phyloP scores from a whole-genome alignment of 2,888 invertebrate genomes.

The Oegoconia quadripuncta region DNA sequence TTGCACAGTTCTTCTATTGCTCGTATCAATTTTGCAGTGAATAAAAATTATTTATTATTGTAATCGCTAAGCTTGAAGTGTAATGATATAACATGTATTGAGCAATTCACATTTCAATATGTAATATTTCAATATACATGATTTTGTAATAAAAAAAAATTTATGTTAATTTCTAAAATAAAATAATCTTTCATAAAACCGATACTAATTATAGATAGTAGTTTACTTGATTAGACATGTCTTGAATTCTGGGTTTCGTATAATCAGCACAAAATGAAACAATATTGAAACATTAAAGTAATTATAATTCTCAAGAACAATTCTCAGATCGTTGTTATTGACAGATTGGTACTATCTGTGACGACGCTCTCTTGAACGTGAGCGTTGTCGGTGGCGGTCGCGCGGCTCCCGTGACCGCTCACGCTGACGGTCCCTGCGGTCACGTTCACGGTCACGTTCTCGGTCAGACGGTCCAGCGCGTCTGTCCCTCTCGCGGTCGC shows the following conservation, averaged over 20 bases:
- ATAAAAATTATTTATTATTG: slow-evolving; percentile 42
- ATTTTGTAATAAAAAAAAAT: slow-evolving; percentile 24
- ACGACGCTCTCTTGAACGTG: slow-evolving; percentile 63
- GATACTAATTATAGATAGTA: too few species aligned
- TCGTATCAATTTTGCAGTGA: slow-evolving; percentile 27
- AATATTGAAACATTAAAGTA: slow-evolving; percentile 41
- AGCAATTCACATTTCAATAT: slow-evolving; percentile 14
- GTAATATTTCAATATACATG: not conserved
- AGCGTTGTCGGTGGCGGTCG: slow-evolving; percentile 47
- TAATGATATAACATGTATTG: slow-evolving; percentile 22
- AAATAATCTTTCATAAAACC: too few species aligned
- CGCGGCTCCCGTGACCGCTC: slow-evolving; percentile 41
- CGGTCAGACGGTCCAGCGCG: slow-evolving; percentile 28
- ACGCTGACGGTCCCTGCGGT: slow-evolving; percentile 31
- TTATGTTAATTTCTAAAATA: too few species aligned
- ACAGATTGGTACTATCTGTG: slow-evolving; percentile 54
- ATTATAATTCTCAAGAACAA: slow-evolving; percentile 46
- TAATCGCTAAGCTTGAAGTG: slow-evolving; percentile 35
- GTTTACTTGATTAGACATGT: too few species aligned
- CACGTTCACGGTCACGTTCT: slow-evolving; percentile 21
- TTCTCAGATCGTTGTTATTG: slow-evolving; percentile 29
- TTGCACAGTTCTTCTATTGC: slow-evolving; percentile 32
- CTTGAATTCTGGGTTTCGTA: not conserved
- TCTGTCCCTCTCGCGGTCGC: slow-evolving; percentile 48
- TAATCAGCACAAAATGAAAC: slow-evolving; percentile 6